These are phyloP conservation scores for Brachyistius frenatus DNA, from an alignment of 2,113 vertebrate species.

Conservation along the genomic window DNA sequence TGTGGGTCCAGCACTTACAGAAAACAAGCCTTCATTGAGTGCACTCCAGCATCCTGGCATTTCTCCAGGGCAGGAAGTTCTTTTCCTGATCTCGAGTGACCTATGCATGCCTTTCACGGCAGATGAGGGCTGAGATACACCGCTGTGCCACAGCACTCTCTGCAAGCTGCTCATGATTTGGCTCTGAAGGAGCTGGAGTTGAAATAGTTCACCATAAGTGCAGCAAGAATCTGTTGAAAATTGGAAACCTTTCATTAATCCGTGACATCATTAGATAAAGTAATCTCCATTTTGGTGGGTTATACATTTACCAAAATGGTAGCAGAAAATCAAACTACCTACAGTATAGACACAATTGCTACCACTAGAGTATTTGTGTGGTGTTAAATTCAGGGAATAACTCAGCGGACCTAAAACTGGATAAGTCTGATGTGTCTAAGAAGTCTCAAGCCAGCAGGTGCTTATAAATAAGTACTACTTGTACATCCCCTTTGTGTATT, in stretches of 20 bases:
- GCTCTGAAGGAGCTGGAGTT: constrained; percentile 3
- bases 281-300: no score
- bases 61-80: constrained; percentile 76
- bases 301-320: no score
- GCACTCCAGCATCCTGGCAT: constrained; percentile 62
- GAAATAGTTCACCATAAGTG: no score
- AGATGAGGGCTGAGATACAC: constrained; percentile 56
- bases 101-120: constrained; percentile 62
- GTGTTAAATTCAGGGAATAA: not conserved
- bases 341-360: not conserved
- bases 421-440: not conserved
- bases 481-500: not conserved
- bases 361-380: not conserved
- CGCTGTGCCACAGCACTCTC: constrained; percentile 33
- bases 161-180: not conserved
- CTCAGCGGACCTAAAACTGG: not conserved
- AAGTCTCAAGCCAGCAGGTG: not conserved
- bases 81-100: constrained; percentile 73
- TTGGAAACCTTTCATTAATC: no score
- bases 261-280: no score
- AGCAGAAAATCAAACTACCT: accelerated
- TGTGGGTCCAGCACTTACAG: constrained; percentile 35
- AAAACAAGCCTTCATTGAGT: constrained; percentile 66
- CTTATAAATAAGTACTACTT: not conserved
- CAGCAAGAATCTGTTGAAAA: not conserved